A percentile compares a stretch with the other conserved stretches of the same genome.
Conservation (phyloP, 2,113 vertebrate genomes). For the Trichomycterus rosablanca region DNA sequence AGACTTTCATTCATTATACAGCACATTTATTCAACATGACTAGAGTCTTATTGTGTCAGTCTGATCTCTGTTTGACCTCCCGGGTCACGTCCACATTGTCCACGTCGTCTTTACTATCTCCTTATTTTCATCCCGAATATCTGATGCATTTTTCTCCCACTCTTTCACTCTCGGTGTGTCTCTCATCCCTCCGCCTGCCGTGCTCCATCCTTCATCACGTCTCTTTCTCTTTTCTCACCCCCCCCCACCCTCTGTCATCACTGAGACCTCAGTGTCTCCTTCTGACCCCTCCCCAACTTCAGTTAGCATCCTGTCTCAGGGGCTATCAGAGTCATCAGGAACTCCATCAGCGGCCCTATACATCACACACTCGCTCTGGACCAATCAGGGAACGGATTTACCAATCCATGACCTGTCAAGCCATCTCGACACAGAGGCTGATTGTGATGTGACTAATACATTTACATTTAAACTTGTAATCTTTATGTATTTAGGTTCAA, state of each 20-base stretch:
- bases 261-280: slow-evolving; percentile 40
- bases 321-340: slow-evolving; percentile 39
- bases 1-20: too few relatives aligned
- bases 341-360: slow-evolving; percentile 33
- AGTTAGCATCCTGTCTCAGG: slow-evolving; percentile 16
- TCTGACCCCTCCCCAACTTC: slow-evolving; percentile 6
- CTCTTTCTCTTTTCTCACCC: slow-evolving; percentile 34
- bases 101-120: slow-evolving; percentile 19
- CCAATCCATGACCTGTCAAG: neutral
- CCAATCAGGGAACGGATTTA: slow-evolving; percentile 13
- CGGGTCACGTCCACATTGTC: too few relatives aligned
- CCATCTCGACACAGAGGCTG: neutral
- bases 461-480: neutral
- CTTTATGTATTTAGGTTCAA: neutral
- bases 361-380: slow-evolving; percentile 25
- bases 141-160: slow-evolving; percentile 24
- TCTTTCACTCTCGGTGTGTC: slow-evolving; percentile 16
- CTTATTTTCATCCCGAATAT: slow-evolving; percentile 25
- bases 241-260: slow-evolving; percentile 42
- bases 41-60: too few relatives aligned
- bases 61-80: too few relatives aligned
- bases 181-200: slow-evolving; percentile 23
- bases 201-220: slow-evolving; percentile 27
- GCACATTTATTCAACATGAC: too few relatives aligned
- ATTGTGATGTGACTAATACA: slow-evolving; percentile 3